Percentiles rank a stretch among this genome's conserved stretches.
These are phyloP conservation scores for Tachysurus fulvidraco DNA, from an alignment of 2,113 vertebrate species.

Conservation along the genomic window DNA sequence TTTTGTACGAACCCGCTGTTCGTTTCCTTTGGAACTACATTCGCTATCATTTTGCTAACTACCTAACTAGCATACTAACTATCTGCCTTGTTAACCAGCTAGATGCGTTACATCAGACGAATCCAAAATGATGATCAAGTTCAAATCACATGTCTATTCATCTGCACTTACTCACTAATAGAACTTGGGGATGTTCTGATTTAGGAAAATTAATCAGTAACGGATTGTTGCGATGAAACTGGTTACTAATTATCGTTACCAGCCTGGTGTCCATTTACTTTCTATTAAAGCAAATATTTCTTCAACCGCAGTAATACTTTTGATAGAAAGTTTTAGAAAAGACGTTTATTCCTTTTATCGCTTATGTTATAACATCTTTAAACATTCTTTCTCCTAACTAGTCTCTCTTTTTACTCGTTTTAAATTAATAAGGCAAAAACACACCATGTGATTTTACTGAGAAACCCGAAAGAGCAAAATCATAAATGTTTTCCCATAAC, in stretches of 20 bases:
- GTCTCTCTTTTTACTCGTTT: neutral
- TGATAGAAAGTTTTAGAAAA: no score
- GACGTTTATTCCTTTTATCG: no score
- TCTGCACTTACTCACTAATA: neutral
- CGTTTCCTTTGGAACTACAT: neutral
- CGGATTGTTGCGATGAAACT: neutral
- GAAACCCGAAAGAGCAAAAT: neutral
- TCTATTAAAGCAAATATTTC: neutral
- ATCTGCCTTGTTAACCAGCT: neutral
- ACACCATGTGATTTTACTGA: neutral
- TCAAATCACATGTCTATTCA: neutral
- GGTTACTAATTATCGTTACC: neutral
- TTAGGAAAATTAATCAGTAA: neutral
- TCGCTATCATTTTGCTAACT: neutral
- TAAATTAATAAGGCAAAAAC: neutral
- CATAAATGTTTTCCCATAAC: neutral
- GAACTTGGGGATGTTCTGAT: neutral
- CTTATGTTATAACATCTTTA: no score
- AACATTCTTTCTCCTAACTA: no score
- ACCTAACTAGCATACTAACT: neutral
- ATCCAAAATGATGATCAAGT: neutral
- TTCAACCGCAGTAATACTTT: neutral
- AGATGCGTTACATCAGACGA: neutral
- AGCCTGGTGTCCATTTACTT: neutral
- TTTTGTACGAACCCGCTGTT: neutral